phyloP scores from a whole-genome alignment of 1,140 invertebrate genomes.

The Subanguina moxae region DNA sequence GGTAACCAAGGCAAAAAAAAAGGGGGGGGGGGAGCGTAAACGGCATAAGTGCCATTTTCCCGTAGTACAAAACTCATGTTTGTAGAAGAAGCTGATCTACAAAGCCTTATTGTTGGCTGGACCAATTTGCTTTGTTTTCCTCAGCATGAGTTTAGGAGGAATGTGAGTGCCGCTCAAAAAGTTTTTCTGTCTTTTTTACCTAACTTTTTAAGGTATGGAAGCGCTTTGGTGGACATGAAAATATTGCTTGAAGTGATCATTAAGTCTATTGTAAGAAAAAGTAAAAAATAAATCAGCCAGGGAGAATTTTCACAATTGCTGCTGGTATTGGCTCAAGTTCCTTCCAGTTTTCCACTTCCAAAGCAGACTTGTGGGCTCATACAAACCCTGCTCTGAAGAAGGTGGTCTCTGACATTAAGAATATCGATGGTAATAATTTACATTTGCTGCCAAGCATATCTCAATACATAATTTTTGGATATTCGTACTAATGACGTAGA shows the following conservation, averaged over 20 bases:
- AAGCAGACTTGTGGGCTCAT: slow-evolving; percentile 2
- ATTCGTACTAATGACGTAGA: slow-evolving; percentile 3
- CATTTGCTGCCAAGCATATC: no score
- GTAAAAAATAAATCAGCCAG: background rate
- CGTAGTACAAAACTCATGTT: background rate
- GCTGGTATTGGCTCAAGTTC: slow-evolving; percentile 26
- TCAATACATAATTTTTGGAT: no score
- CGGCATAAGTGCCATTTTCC: no score
- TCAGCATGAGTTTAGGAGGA: slow-evolving; percentile 21
- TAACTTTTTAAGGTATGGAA: slow-evolving; percentile 11
- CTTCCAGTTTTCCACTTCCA: slow-evolving; percentile 19
- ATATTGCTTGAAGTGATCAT: slow-evolving; percentile 3
- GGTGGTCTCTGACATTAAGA: background rate
- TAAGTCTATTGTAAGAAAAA: background rate
- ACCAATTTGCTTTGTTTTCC: slow-evolving; percentile 11
- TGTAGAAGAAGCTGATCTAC: background rate
- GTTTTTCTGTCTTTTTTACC: background rate
- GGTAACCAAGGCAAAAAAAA: no score
- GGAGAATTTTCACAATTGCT: slow-evolving; percentile 21
- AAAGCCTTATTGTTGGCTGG: slow-evolving; percentile 17
- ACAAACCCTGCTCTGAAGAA: slow-evolving; percentile 1
- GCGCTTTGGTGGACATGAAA: slow-evolving; percentile 15
- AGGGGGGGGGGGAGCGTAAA: no score
- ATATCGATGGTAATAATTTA: background rate
- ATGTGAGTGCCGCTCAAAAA: background rate